phyloP scores from a whole-genome alignment of 2,888 invertebrate genomes.

The Ariolimax columbianus region DNA sequence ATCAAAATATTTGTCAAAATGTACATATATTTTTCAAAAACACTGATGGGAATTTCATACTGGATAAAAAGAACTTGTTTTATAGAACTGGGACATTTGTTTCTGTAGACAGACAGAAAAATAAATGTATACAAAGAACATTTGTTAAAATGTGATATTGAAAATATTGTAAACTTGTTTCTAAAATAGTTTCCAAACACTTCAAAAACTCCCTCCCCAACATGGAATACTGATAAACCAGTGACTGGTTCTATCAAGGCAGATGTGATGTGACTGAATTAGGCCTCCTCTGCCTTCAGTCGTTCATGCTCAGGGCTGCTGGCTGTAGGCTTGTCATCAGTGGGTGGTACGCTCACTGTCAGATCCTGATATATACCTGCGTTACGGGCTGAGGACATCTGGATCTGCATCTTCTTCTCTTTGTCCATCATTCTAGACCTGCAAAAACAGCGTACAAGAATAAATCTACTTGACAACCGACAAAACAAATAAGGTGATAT shows the following conservation, averaged over 20 bases:
- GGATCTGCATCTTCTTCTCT: conserved; percentile 56
- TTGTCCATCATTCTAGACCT: conserved; percentile 54
- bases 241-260: not conserved
- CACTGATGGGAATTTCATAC: no score
- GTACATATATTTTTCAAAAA: no score
- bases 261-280: not conserved
- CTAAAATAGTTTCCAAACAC: not conserved
- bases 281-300: conserved; percentile 48
- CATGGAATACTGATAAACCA: not conserved
- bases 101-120: not conserved
- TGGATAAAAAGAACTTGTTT: no score
- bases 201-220: not conserved
- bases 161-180: not conserved
- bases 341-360: conserved; percentile 49
- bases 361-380: conserved; percentile 56
- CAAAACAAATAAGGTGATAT: not conserved
- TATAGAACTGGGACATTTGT: no score
- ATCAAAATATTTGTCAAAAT: no score
- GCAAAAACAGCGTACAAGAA: not conserved
- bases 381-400: conserved; percentile 56
- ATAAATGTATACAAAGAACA: not conserved
- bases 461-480: not conserved
- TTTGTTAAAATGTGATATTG: not conserved
- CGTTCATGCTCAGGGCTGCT: conserved; percentile 49
- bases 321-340: conserved; percentile 48